Percentiles rank a stretch among this genome's conserved stretches.
phyloP scores from a whole-genome alignment of 2,797 vertebrate genomes.

The Darevskia mixta region DNA sequence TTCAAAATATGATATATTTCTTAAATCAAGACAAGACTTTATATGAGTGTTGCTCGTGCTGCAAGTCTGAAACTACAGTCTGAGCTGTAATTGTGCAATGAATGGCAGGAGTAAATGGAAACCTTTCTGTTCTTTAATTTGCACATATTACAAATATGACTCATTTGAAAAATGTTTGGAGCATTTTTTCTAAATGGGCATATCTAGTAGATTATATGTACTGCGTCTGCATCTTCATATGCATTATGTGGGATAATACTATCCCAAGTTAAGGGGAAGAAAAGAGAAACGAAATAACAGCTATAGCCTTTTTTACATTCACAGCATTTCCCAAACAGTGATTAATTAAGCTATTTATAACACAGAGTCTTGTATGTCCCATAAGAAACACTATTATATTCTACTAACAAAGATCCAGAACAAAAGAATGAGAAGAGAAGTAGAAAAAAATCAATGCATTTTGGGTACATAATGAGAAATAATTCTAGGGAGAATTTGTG shows the following conservation, averaged over 20 bases:
- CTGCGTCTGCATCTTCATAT: conserved; percentile 56
- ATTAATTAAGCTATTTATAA: conserved; percentile 73
- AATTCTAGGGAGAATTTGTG: conserved; percentile 10
- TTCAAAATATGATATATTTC: not conserved
- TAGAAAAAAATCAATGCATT: conserved; percentile 31
- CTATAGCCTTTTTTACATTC: conserved; percentile 67
- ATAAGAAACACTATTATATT: conserved; percentile 25
- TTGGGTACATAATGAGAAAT: conserved; percentile 11
- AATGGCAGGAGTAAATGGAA: conserved; percentile 58
- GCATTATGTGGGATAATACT: conserved; percentile 27
- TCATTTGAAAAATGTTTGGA: conserved; percentile 58
- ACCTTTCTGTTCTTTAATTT: conserved; percentile 51
- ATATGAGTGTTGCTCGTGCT: conserved; percentile 16
- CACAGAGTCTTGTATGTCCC: conserved; percentile 7
- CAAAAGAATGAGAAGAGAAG: conserved; percentile 45
- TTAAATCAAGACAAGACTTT: conserved; percentile 15
- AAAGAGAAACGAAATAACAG: not conserved
- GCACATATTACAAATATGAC: conserved; percentile 65
- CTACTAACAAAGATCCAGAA: conserved; percentile 41
- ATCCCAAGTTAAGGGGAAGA: not conserved
- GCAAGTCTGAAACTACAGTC: conserved; percentile 61
- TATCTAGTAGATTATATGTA: conserved; percentile 46
- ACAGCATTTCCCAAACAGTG: conserved; percentile 73
- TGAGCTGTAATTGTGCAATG: conserved; percentile 67
- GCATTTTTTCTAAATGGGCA: conserved; percentile 28